Conservation (phyloP, 2,113 vertebrate genomes). For the Sebastes schlegelii region DNA sequence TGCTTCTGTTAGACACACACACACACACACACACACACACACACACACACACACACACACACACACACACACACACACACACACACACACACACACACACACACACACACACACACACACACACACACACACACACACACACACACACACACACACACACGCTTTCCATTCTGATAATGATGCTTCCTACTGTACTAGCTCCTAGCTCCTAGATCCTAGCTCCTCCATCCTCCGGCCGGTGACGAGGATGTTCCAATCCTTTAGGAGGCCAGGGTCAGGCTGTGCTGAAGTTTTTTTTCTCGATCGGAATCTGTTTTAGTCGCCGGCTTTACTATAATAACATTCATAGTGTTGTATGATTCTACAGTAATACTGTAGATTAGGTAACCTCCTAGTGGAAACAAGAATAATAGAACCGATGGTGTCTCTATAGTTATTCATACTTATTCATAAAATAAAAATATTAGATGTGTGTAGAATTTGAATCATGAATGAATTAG, state of each 20-base stretch:
- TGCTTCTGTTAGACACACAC: constrained; percentile 27
- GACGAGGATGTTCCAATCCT: background rate
- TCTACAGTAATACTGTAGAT: background rate
- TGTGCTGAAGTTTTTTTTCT: background rate
- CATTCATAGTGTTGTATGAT: background rate
- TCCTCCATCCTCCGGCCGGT: background rate
- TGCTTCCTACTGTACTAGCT: background rate
- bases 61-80: background rate
- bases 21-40: too few relatives aligned
- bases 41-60: too few relatives aligned
- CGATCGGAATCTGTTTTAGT: background rate
- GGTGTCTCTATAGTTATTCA: background rate
- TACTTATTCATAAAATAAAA: background rate
- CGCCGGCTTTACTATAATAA: background rate
- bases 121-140: too few relatives aligned
- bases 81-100: background rate
- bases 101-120: background rate
- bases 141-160: background rate
- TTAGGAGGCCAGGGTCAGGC: background rate
- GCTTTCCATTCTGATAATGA: background rate
- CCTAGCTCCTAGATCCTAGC: background rate
- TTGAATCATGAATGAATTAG: too few relatives aligned
- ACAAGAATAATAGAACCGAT: background rate
- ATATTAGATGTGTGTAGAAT: background rate
- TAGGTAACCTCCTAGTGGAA: background rate